Conservation (phyloP, 2,888 invertebrate genomes). For the Uropetala carovei region DNA sequence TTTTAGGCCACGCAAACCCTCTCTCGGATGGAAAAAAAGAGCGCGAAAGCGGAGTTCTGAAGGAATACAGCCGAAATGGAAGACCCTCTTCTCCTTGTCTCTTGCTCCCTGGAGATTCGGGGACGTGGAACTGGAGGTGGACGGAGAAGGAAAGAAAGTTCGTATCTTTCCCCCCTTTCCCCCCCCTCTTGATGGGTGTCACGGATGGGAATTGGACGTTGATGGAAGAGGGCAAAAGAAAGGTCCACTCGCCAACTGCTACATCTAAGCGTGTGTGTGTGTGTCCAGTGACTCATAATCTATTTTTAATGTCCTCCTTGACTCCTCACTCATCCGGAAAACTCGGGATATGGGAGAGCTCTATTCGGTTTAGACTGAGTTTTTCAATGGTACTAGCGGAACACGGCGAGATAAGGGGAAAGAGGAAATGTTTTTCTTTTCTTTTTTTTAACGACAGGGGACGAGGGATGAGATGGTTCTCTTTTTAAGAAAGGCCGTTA, state of each 20-base stretch:
- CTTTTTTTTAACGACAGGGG: background rate
- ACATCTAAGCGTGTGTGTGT: background rate
- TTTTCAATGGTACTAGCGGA: background rate
- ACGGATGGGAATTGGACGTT: background rate
- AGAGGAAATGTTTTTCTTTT: background rate
- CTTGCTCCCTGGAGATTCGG: background rate
- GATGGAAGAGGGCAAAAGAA: background rate
- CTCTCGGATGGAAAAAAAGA: background rate
- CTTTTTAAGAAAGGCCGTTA: too few relatives aligned
- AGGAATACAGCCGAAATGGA: background rate
- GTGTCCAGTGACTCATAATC: slow-evolving; percentile 6
- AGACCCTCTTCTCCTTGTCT: background rate
- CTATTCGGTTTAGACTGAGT: background rate
- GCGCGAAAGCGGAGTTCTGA: background rate
- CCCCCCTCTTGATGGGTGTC: background rate
- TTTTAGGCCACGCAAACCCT: background rate
- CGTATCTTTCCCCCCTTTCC: background rate
- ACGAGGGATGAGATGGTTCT: background rate
- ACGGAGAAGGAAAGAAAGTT: background rate
- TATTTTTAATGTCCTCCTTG: background rate
- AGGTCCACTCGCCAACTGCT: slow-evolving; percentile 7
- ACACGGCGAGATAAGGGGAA: background rate
- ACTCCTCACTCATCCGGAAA: background rate
- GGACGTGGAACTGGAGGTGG: background rate
- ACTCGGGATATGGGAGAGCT: background rate